These are phyloP conservation scores for Neria commutata DNA, from an alignment of 2,888 invertebrate species.

Conservation along the genomic window DNA sequence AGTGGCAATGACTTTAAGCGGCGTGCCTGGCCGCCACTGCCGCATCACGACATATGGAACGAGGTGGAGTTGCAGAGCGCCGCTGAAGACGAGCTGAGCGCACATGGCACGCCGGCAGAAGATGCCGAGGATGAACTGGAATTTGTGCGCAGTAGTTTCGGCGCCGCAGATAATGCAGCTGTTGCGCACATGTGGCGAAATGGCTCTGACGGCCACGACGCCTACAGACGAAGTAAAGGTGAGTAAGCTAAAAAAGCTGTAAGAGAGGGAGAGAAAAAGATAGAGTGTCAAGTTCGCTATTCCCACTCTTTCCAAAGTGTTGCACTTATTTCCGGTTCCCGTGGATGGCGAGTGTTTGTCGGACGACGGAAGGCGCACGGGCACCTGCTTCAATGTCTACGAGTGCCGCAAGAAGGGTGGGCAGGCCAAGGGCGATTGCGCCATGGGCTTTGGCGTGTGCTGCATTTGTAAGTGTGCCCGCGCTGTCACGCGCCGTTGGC, in stretches of 20 bases:
- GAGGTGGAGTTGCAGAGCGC: constrained; percentile 14
- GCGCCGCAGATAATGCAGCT: constrained; percentile 5
- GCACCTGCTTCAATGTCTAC: constrained; percentile 83
- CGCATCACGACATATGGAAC: constrained; percentile 58
- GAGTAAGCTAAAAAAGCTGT: not conserved
- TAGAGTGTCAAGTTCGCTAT: not conserved
- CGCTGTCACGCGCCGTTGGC: not conserved
- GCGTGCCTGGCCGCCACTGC: constrained; percentile 54
- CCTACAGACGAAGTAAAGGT: constrained; percentile 18
- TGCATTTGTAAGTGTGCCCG: constrained; percentile 85
- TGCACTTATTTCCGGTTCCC: constrained; percentile 84
- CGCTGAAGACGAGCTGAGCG: constrained; percentile 2
- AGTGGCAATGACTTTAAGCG: constrained; percentile 20
- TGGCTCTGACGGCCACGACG: not conserved
- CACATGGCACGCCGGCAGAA: constrained; percentile 3
- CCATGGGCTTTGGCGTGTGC: constrained; percentile 83
- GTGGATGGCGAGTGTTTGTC: constrained; percentile 81
- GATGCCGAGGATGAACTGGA: constrained; percentile 6
- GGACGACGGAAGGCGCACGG: constrained; percentile 71
- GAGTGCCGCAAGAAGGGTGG: constrained; percentile 79
- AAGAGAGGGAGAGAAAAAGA: not conserved
- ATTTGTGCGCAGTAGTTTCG: constrained; percentile 9
- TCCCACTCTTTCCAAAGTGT: constrained; percentile 65
- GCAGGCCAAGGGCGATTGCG: constrained; percentile 76
- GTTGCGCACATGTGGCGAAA: not conserved